These are phyloP conservation scores for Ailuropoda melanoleuca DNA, from an alignment of 2,113 vertebrate species.

Conservation along the genomic window DNA sequence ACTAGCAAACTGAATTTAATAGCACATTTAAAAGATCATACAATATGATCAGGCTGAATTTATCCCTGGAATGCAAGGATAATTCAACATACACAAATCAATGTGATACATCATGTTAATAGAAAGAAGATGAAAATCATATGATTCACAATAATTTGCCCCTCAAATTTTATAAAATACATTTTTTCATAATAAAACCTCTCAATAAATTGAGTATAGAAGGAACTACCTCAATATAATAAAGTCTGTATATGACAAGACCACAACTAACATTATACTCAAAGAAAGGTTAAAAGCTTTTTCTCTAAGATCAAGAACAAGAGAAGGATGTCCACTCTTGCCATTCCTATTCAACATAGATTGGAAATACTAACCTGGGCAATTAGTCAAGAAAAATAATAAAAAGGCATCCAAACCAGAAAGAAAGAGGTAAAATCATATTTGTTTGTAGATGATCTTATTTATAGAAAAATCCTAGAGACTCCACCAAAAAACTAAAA, in stretches of 20 bases:
- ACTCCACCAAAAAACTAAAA: not conserved
- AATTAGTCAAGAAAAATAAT: not conserved
- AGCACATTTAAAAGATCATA: not conserved
- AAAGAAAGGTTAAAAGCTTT: not conserved
- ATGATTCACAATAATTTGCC: not conserved
- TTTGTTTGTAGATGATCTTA: not conserved
- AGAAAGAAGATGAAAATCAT: not conserved
- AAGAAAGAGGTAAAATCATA: not conserved
- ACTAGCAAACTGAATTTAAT: not conserved
- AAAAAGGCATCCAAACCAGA: not conserved
- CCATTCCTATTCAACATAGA: not conserved
- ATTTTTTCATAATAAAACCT: not conserved
- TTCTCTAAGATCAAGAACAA: not conserved
- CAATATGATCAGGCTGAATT: not conserved
- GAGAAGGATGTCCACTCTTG: not conserved
- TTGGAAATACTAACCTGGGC: not conserved
- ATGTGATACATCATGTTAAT: not conserved
- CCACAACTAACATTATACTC: not conserved
- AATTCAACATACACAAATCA: not conserved
- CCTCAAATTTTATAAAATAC: not conserved
- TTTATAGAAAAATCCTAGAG: not conserved
- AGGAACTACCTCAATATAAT: not conserved
- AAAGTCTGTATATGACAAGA: not conserved
- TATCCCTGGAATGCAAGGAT: not conserved
- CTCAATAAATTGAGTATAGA: not conserved